Conservation (phyloP, 2,113 vertebrate genomes). For the Potamarius usumacintae region DNA sequence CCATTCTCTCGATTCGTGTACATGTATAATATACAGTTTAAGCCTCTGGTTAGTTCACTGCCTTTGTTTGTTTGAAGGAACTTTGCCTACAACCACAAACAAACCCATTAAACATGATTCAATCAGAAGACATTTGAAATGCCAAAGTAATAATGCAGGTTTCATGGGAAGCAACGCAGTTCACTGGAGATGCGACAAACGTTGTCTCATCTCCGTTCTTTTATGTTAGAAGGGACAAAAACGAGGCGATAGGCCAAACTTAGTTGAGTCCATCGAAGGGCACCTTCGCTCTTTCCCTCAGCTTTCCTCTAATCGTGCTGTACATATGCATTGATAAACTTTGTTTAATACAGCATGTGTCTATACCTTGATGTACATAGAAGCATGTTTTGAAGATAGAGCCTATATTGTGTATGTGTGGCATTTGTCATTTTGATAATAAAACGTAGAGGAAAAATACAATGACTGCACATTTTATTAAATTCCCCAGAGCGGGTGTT, state of each 20-base stretch:
- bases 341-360: constrained; percentile 79
- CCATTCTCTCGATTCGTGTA: background rate
- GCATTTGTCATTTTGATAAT: constrained; percentile 77
- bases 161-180: constrained; percentile 24
- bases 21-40: constrained; percentile 5
- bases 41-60: constrained; percentile 40
- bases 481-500: constrained; percentile 61
- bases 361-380: constrained; percentile 79
- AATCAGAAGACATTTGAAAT: constrained; percentile 37
- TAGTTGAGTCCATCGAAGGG: constrained; percentile 55
- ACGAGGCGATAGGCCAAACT: constrained; percentile 46
- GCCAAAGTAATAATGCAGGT: constrained; percentile 53
- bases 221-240: constrained; percentile 32
- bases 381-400: constrained; percentile 83
- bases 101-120: constrained; percentile 4
- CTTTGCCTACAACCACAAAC: constrained; percentile 18
- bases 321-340: constrained; percentile 66
- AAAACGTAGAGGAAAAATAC: constrained; percentile 70
- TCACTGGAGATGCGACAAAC: constrained; percentile 11
- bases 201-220: background rate
- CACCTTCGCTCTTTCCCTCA: constrained; percentile 49
- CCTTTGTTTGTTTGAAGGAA: constrained; percentile 45
- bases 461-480: constrained; percentile 72
- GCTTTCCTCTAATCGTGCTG: constrained; percentile 49
- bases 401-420: constrained; percentile 72